Conservation (phyloP, 2,113 vertebrate genomes). For the Ancistrus triradiatus region DNA sequence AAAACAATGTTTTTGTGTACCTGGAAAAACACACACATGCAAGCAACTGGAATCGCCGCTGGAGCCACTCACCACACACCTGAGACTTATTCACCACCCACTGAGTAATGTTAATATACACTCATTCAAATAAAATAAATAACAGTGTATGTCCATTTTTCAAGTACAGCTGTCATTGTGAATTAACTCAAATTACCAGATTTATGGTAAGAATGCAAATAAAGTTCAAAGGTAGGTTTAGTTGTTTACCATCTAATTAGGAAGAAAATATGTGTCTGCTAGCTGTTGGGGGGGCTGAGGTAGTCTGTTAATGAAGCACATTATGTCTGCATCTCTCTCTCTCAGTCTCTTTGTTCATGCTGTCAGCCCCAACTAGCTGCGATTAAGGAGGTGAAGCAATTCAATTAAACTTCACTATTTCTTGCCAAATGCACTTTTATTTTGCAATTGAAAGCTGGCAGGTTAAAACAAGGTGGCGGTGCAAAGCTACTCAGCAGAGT, state of each 20-base stretch:
- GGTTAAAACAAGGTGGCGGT: constrained; percentile 27
- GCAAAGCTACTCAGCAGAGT: constrained; percentile 26
- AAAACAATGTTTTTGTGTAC: not conserved
- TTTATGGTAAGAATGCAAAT: too few relatives aligned
- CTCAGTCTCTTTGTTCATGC: not conserved
- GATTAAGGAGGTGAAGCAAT: constrained; percentile 41
- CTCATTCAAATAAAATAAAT: too few relatives aligned
- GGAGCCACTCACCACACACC: too few relatives aligned
- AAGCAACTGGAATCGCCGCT: not conserved
- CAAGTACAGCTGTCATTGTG: too few relatives aligned
- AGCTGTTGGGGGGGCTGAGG: not conserved
- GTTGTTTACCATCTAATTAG: constrained; percentile 5
- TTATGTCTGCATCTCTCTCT: constrained; percentile 6
- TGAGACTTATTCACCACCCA: too few relatives aligned
- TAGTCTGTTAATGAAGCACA: constrained; percentile 29
- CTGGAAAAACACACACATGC: not conserved
- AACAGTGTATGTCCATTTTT: too few relatives aligned
- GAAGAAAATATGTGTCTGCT: constrained; percentile 11
- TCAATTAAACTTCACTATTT: constrained; percentile 47
- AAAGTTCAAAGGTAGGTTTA: too few relatives aligned
- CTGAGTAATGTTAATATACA: too few relatives aligned
- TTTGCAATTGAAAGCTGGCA: constrained; percentile 31
- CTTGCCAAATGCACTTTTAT: constrained; percentile 30
- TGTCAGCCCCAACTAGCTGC: constrained; percentile 32
- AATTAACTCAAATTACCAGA: too few relatives aligned